These are phyloP conservation scores for Saturnia pavonia DNA, from an alignment of 2,888 invertebrate genomes.

Conservation along the genomic window DNA sequence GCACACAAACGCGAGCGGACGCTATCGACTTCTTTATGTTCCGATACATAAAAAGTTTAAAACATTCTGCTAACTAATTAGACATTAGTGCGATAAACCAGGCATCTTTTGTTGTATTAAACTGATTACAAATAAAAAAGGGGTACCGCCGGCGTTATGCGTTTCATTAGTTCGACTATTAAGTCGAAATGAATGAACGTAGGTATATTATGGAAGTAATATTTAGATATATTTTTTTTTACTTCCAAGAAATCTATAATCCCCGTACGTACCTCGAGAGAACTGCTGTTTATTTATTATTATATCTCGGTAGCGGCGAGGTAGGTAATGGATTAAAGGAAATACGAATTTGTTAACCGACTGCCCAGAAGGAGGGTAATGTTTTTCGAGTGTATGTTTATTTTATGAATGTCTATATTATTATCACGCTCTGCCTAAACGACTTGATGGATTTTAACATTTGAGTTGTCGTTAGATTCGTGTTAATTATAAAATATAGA, in stretches of 20 bases:
- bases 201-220: constrained; percentile 7
- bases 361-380: not conserved
- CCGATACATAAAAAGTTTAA: constrained; percentile 10
- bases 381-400: not conserved
- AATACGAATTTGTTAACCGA: constrained; percentile 33
- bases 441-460: no score
- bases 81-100: constrained; percentile 3
- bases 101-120: constrained; percentile 8
- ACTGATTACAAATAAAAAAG: constrained; percentile 1
- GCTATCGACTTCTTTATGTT: constrained; percentile 3
- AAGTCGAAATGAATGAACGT: not conserved
- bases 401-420: not conserved
- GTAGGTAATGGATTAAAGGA: constrained; percentile 40
- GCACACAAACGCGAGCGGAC: constrained; percentile 15
- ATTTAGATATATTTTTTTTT: constrained; percentile 27
- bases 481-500: no score
- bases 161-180: no score
- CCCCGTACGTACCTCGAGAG: constrained; percentile 21
- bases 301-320: constrained; percentile 33
- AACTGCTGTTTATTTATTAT: constrained; percentile 36
- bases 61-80: constrained; percentile 10
- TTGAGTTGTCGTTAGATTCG: no score
- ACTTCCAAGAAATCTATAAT: constrained; percentile 30
- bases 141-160: not conserved
- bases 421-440: no score